Percentiles rank a stretch among this genome's conserved stretches.
phyloP scores from a whole-genome alignment of 2,113 vertebrate species.

The Petroica traversi region DNA sequence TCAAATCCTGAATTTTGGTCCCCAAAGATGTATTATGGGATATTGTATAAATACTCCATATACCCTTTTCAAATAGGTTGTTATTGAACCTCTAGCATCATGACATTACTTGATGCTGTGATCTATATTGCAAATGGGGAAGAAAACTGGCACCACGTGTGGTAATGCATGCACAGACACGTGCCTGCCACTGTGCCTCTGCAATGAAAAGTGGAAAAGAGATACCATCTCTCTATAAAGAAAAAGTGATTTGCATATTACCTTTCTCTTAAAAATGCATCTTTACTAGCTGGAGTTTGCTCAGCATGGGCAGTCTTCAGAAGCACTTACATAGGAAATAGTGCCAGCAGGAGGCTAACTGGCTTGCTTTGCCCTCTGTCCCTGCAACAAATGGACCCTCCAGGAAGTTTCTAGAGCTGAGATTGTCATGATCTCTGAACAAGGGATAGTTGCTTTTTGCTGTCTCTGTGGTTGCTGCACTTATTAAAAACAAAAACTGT shows the following conservation, averaged over 20 bases:
- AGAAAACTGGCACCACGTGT: background rate
- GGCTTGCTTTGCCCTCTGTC: background rate
- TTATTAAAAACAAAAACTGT: background rate
- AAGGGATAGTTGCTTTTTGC: background rate
- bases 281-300: background rate
- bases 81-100: background rate
- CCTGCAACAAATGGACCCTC: background rate
- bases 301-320: background rate
- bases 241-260: background rate
- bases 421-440: background rate
- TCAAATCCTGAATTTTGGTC: background rate
- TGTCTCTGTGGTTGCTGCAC: background rate
- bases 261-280: background rate
- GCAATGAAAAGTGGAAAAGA: background rate
- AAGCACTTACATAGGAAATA: background rate
- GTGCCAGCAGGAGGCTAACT: background rate
- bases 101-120: background rate
- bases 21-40: background rate
- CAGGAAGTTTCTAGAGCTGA: background rate
- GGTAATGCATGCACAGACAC: background rate
- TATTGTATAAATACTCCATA: background rate
- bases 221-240: background rate
- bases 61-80: background rate
- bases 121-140: background rate
- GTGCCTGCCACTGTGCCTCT: rapidly evolving